A percentile compares a stretch with the other conserved stretches of the same genome.
These are phyloP conservation scores for Hippoglossus stenolepis DNA, from an alignment of 2,113 vertebrate genomes.

Conservation along the genomic window DNA sequence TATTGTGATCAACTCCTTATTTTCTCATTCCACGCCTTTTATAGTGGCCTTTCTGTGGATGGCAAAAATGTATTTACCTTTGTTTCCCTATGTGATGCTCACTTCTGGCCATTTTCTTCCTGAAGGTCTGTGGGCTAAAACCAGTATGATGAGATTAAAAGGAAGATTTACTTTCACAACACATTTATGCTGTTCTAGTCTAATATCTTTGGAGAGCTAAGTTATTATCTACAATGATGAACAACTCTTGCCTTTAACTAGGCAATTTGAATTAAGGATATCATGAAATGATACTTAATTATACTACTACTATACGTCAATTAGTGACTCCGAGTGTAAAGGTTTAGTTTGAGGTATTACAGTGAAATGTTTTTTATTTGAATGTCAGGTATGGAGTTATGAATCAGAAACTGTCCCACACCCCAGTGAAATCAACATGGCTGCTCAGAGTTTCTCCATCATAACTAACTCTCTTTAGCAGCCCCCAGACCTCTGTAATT, in stretches of 20 bases:
- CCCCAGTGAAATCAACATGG: conserved; percentile 12
- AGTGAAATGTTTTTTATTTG: conserved; percentile 11
- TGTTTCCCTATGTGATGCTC: conserved; percentile 9
- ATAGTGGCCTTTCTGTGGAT: neutral
- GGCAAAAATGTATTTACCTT: conserved; percentile 27
- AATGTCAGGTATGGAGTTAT: conserved; percentile 8
- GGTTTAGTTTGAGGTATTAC: neutral
- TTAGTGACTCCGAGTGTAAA: neutral
- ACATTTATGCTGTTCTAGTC: no score
- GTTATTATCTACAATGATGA: no score
- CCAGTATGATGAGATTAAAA: no score
- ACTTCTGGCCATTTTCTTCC: no score
- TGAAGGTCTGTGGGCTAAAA: neutral
- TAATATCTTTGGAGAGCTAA: no score
- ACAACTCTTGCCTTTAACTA: neutral
- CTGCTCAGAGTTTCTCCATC: neutral
- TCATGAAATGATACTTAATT: neutral
- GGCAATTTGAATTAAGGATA: neutral
- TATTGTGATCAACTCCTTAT: conserved; percentile 31
- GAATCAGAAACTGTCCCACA: conserved; percentile 5
- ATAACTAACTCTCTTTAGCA: neutral
- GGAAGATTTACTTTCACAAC: no score
- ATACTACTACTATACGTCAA: no score
- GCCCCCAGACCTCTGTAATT: neutral
- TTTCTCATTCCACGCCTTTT: conserved; percentile 27